Evolutionary conservation across 2,113 vertebrate genomes (phyloP).

Genomic region (Nipponia nippon): DNA sequence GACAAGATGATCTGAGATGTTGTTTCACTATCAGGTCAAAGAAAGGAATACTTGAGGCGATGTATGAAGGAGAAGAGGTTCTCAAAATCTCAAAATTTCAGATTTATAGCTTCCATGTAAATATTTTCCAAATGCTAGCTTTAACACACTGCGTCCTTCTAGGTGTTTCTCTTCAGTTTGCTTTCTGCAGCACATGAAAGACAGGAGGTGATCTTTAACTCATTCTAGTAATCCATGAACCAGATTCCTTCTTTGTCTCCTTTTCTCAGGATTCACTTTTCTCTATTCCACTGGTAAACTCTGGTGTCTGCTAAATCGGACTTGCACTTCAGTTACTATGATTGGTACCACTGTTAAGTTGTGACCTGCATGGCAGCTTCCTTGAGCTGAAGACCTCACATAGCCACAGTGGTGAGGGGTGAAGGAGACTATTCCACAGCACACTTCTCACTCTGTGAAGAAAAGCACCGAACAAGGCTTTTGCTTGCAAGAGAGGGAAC

Average conservation of each 20-base stretch:
- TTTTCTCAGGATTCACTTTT: neutral
- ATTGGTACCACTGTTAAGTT: neutral
- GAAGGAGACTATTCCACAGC: neutral
- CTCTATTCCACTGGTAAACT: neutral
- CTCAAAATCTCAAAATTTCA: neutral
- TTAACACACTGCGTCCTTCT: neutral
- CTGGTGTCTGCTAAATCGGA: neutral
- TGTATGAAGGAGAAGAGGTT: neutral
- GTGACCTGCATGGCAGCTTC: neutral
- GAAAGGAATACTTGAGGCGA: neutral
- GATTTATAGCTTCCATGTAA: neutral
- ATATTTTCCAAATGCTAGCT: neutral
- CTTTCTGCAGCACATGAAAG: neutral
- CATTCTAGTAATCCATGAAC: neutral
- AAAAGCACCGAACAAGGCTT: neutral
- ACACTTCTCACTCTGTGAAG: neutral
- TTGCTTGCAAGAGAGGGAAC: neutral
- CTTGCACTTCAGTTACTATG: rapidly evolving
- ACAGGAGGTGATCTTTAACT: neutral
- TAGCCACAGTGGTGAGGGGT: neutral
- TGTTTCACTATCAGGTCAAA: neutral
- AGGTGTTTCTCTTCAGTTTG: neutral
- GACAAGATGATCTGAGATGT: neutral
- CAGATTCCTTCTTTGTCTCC: neutral
- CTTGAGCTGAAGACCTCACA: neutral